Evolutionary conservation across 92 coral and sea anemone genomes (phyloP).

Genomic region (Palythoa caribaeorum): DNA sequence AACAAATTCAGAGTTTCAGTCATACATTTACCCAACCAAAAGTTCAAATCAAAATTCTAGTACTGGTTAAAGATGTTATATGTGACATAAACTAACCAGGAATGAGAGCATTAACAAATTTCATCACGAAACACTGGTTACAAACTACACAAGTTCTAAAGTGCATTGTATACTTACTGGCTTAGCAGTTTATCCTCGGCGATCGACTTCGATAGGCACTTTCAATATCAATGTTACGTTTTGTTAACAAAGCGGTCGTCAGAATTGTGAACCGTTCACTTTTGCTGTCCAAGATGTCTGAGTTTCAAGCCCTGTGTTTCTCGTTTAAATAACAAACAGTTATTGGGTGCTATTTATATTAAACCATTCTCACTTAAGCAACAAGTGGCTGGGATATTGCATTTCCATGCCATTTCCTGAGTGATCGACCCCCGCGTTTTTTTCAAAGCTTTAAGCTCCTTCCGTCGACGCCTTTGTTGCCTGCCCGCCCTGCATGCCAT

Average conservation of each 20-base stretch:
- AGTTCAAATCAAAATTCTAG: background rate
- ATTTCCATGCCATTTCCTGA: constrained; percentile 27
- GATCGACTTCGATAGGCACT: background rate
- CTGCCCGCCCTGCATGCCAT: constrained; percentile 22
- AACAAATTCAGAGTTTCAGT: background rate
- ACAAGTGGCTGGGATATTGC: constrained; percentile 24
- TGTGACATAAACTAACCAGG: background rate
- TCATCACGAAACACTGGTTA: background rate
- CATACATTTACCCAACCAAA: background rate
- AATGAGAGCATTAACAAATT: background rate
- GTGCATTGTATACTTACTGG: background rate
- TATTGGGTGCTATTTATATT: constrained; percentile 28
- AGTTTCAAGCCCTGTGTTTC: background rate
- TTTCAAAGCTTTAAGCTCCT: constrained; percentile 2
- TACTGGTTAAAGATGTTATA: background rate
- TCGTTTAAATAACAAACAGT: constrained; percentile 19
- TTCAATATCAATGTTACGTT: background rate
- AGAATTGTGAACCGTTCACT: background rate
- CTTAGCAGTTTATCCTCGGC: background rate
- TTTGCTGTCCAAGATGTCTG: constrained; percentile 9
- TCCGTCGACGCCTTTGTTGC: constrained; percentile 22
- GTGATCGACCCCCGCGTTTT: constrained; percentile 16
- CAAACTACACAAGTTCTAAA: background rate
- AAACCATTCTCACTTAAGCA: background rate
- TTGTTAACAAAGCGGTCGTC: background rate